Evolutionary conservation across 2,113 vertebrate genomes (phyloP), one percentile per base, ranked within the genome.

Genomic region (Sceloporus undulatus): DNA sequence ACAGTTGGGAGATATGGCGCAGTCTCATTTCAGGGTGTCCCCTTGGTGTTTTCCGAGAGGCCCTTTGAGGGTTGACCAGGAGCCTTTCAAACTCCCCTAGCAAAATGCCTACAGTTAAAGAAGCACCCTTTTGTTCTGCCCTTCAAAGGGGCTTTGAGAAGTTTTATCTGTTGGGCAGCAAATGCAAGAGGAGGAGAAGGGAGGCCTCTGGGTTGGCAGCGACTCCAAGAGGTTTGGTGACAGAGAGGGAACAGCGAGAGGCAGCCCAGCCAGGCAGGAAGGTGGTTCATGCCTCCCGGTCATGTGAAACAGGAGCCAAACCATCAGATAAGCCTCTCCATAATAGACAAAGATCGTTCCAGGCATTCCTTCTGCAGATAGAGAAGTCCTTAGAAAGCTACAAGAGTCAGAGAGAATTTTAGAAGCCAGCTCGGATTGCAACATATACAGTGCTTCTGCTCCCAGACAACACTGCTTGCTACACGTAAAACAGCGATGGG

Each of bases 41-140:
- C 71, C 38, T 29, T 80, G 25, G 29, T 1, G 9, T 16, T 25
- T 52, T n/a, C 59, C 21, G 6, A 10, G 21, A 38, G 65, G 76
- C 76, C 85, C 48, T 79, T 38, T n/a, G 40, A 34, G 16, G 19
- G 48, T 38, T 9, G 21, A 54, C 62, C 79, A 52, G 48, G 38
- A 14, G 9, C 52, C 18, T n/a, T 19, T 73, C 66, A 83, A 19
- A 9, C 70, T 9, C 11, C 21, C 23, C 5, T 59, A 10, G 25
- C 8, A 27, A 25, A 62, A 29, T 0, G 9, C 85, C 25, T 85
- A 85, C 82, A 71, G 87, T 62, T 27, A 62, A 40, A 94, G 91
- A 95, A 93, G 93, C 80, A 90, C 81, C 88, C 92, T 92, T 93
- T 96, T 95, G 95, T 95, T 52, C 88, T 52, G 25, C 78, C 2